phyloP scores from a whole-genome alignment of 2,113 vertebrate genomes.

The Charadrius vociferus region DNA sequence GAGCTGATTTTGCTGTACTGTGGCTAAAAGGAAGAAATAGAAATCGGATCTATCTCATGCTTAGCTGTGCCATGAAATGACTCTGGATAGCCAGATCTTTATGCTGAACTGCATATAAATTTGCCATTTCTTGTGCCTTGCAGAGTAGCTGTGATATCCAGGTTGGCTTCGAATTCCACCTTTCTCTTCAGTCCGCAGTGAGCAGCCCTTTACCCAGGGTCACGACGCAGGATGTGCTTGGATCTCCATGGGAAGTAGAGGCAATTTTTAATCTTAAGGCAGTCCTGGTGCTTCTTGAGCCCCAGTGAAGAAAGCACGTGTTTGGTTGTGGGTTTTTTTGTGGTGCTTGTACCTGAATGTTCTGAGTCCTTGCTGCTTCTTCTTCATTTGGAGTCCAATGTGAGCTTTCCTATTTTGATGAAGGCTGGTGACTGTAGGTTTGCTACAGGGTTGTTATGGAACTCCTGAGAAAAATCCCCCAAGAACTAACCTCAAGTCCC shows the following conservation, averaged over 20 bases:
- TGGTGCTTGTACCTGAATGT: not conserved
- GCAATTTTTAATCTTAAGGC: not conserved
- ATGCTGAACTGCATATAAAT: not conserved
- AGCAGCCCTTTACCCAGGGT: not conserved
- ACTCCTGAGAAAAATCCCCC: not conserved
- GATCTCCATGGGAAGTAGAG: not conserved
- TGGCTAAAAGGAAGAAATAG: not conserved
- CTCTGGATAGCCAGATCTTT: not conserved
- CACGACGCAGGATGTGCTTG: not conserved
- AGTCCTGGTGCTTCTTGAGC: not conserved
- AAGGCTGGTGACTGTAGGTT: not conserved
- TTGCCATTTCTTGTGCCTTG: not conserved
- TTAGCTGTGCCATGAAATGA: not conserved
- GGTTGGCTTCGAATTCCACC: not conserved
- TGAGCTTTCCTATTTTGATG: not conserved
- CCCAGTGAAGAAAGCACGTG: not conserved
- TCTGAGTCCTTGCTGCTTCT: not conserved
- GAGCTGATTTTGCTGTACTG: not conserved
- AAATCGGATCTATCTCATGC: not conserved
- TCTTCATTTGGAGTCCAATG: not conserved
- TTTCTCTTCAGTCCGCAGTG: not conserved
- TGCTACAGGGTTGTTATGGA: not conserved
- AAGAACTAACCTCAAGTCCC: not conserved
- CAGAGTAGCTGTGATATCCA: not conserved
- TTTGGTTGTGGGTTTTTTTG: not conserved